Percentiles rank a stretch among this genome's conserved stretches.
These are phyloP conservation scores for Aphodius granarius DNA, from an alignment of 2,888 invertebrate species.

Conservation along the genomic window DNA sequence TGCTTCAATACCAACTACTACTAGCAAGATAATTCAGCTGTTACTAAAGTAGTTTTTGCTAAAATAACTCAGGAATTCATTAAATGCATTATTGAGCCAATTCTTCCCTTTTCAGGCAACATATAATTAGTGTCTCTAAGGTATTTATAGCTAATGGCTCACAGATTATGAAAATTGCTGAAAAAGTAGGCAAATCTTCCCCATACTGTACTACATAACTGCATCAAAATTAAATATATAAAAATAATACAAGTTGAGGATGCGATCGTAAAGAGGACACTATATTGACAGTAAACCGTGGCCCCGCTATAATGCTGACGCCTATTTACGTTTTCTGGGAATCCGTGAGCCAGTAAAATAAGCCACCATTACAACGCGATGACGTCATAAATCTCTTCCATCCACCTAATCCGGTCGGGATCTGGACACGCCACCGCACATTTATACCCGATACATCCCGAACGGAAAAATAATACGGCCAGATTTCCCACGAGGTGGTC, in stretches of 20 bases:
- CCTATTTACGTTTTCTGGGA: conserved; percentile 26
- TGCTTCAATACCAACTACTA: too few species aligned
- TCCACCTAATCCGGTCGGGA: conserved; percentile 36
- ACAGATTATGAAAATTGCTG: too few species aligned
- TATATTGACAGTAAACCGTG: not conserved
- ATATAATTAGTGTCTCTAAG: too few species aligned
- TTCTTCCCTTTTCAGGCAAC: too few species aligned
- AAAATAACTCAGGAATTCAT: too few species aligned
- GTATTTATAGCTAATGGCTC: too few species aligned
- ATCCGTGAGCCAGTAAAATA: conserved; percentile 31
- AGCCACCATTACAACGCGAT: conserved; percentile 33
- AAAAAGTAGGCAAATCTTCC: too few species aligned
- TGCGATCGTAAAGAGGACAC: not conserved
- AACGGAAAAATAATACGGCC: conserved; percentile 36
- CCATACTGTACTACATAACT: too few species aligned
- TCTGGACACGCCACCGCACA: conserved; percentile 33
- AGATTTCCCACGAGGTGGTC: conserved; percentile 37
- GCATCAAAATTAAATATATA: not conserved
- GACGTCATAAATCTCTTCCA: conserved; percentile 37
- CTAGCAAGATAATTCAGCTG: too few species aligned
- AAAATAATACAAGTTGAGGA: not conserved
- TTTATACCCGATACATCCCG: conserved; percentile 37
- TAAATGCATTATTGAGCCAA: too few species aligned
- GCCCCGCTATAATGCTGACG: conserved; percentile 4
- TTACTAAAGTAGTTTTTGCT: too few species aligned